phyloP scores from a whole-genome alignment of 2,797 vertebrate genomes.

The Brachymystax lenok region DNA sequence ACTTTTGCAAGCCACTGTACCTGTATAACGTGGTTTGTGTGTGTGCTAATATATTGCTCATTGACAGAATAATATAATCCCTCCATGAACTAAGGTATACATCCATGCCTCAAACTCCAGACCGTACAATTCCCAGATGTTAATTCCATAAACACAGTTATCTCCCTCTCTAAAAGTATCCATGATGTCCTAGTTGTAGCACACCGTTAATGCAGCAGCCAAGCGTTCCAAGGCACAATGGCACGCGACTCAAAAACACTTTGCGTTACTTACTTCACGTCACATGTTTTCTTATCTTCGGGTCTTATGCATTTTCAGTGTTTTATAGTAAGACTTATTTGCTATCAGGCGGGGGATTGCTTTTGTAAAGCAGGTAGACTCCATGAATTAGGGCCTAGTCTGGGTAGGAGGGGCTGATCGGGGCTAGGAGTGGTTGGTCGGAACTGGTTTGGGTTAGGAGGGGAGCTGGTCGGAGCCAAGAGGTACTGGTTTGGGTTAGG shows the following conservation, averaged over 20 bases:
- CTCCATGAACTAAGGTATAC: background rate
- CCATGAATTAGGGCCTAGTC: constrained; percentile 97
- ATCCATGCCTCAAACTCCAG: background rate
- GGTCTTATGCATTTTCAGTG: constrained; percentile 64
- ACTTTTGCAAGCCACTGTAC: background rate
- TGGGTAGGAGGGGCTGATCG: constrained; percentile 84
- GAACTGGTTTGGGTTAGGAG: constrained; percentile 27
- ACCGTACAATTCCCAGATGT: constrained; percentile 25
- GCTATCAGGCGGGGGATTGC: constrained; percentile 92
- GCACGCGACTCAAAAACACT: constrained; percentile 20
- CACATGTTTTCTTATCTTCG: constrained; percentile 51
- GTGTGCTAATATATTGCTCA: background rate
- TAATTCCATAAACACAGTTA: constrained; percentile 11
- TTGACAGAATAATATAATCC: background rate
- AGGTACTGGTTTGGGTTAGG: background rate
- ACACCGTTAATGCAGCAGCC: constrained; percentile 15
- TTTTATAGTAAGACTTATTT: constrained; percentile 95
- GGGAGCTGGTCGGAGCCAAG: too few relatives aligned
- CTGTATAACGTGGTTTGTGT: too few relatives aligned
- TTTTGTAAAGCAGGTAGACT: constrained; percentile 96
- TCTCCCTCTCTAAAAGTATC: background rate
- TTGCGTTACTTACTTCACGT: constrained; percentile 22
- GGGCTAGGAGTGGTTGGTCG: constrained; percentile 1
- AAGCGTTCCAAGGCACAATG: constrained; percentile 36
- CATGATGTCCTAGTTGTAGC: constrained; percentile 1